phyloP scores from a whole-genome alignment of 2,113 vertebrate species.

The Spilogale gracilis region DNA sequence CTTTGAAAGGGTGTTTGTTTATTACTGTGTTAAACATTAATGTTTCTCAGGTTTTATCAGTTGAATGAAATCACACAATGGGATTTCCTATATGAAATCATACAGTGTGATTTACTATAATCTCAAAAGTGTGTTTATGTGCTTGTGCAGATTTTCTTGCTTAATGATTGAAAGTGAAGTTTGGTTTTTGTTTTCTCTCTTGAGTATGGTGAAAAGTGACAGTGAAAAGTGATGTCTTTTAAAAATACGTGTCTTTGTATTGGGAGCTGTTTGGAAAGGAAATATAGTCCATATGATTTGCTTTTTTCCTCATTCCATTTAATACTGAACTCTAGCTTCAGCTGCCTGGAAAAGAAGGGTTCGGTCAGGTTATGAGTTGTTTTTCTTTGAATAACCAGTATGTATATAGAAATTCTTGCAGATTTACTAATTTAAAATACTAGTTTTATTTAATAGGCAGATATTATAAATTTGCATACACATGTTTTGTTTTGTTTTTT shows the following conservation, averaged over 20 bases:
- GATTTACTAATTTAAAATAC: constrained; percentile 34
- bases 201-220: not conserved
- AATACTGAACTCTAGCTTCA: constrained; percentile 19
- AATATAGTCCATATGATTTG: not conserved
- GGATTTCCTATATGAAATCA: not conserved
- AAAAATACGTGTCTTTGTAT: not conserved
- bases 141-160: constrained; percentile 28
- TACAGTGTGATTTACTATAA: not conserved
- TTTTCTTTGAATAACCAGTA: not conserved
- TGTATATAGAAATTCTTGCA: not conserved
- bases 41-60: constrained; percentile 24
- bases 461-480: not conserved
- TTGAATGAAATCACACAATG: not conserved
- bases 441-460: constrained; percentile 7
- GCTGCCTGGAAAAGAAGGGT: not conserved
- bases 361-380: not conserved
- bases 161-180: constrained; percentile 22
- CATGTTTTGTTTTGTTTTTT: not conserved
- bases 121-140: not conserved
- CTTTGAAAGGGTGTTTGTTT: constrained; percentile 16
- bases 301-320: not conserved
- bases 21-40: constrained; percentile 24
- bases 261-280: constrained; percentile 21
- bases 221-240: constrained; percentile 26
- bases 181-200: not conserved